Percentiles rank a stretch among this genome's conserved stretches.
phyloP scores from a whole-genome alignment of 2,888 invertebrate genomes.

The Morpho helenor region DNA sequence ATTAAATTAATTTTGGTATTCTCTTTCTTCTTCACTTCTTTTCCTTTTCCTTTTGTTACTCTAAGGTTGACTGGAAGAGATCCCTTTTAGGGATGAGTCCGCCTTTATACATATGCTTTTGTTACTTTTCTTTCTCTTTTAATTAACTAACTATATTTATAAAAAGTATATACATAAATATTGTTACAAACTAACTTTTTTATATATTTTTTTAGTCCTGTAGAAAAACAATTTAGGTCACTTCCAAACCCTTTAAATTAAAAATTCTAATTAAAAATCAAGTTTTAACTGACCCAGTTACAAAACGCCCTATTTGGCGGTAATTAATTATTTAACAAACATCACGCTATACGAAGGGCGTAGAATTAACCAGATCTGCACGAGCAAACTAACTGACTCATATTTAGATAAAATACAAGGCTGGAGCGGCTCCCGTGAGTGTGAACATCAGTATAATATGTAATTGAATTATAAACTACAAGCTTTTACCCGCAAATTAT shows the following conservation, averaged over 20 bases:
- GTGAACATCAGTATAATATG: neutral
- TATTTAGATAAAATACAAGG: slow-evolving; percentile 65
- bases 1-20: no score
- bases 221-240: no score
- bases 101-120: no score
- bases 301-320: slow-evolving; percentile 17
- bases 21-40: no score
- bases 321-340: slow-evolving; percentile 45
- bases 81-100: no score
- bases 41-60: no score
- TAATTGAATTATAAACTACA: no score
- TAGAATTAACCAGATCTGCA: slow-evolving; percentile 43
- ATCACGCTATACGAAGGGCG: slow-evolving; percentile 57
- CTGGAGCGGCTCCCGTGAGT: slow-evolving; percentile 15
- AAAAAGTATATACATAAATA: neutral
- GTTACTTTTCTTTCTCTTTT: neutral
- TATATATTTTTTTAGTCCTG: no score
- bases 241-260: no score
- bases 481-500: no score
- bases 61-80: no score
- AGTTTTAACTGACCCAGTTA: slow-evolving; percentile 10
- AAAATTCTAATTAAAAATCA: neutral
- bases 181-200: neutral
- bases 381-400: slow-evolving; percentile 51
- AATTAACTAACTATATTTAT: neutral